A percentile compares a stretch with the other conserved stretches of the same genome.
These are phyloP conservation scores for Petrolisthes manimaculis DNA, from an alignment of 2,888 invertebrate genomes.

Conservation along the genomic window DNA sequence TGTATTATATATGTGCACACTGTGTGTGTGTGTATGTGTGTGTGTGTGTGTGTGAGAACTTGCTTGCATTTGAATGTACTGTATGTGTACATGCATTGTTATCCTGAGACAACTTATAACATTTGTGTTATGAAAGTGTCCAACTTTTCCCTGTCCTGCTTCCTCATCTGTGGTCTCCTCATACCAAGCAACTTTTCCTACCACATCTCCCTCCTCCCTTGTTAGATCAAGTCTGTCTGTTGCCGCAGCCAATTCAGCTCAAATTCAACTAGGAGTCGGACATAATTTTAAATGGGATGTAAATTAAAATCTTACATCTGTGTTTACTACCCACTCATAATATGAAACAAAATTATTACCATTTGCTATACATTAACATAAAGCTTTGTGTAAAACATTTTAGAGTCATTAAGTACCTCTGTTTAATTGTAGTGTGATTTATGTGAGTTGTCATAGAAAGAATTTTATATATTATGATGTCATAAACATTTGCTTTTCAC, in stretches of 20 bases:
- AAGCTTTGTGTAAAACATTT: not conserved
- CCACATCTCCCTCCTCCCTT: constrained; percentile 16
- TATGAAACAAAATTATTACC: no score
- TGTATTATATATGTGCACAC: no score
- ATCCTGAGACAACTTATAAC: no score
- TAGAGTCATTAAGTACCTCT: not conserved
- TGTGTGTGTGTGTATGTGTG: no score
- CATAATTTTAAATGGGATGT: constrained; percentile 26
- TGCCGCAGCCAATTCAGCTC: constrained; percentile 63
- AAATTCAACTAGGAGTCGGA: constrained; percentile 47
- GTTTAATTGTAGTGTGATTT: not conserved
- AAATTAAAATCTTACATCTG: not conserved
- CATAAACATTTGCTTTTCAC: no score
- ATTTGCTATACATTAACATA: not conserved
- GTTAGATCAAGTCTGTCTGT: constrained; percentile 52
- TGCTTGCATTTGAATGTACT: no score
- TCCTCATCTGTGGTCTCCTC: no score
- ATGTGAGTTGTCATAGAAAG: not conserved
- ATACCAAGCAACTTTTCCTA: no score
- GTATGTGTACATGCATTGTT: no score
- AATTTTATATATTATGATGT: not conserved
- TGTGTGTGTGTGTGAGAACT: no score
- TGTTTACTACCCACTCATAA: not conserved
- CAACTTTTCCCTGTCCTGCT: no score
- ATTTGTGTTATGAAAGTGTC: no score